A percentile compares a stretch with the other conserved stretches of the same genome.
These are phyloP conservation scores for Parnassius orleans DNA, from an alignment of 2,888 invertebrate genomes.

Conservation along the genomic window DNA sequence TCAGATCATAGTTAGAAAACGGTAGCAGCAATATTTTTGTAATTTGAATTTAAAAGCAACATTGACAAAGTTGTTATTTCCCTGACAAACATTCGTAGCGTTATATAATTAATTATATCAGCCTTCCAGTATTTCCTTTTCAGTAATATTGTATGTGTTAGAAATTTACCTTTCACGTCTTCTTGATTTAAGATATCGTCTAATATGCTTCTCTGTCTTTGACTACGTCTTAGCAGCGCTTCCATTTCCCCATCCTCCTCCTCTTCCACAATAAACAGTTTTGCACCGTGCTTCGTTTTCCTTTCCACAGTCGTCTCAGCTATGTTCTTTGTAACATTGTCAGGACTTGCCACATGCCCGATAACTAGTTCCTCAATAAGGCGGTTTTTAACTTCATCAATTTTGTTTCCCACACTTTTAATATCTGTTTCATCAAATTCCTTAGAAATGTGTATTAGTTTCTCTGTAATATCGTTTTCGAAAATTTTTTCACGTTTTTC, in stretches of 20 bases:
- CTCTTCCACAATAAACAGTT: constrained; percentile 65
- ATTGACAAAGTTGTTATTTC: constrained; percentile 46
- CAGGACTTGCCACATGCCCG: constrained; percentile 54
- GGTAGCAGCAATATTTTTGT: constrained; percentile 45
- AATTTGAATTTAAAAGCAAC: constrained; percentile 51
- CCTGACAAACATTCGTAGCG: constrained; percentile 63
- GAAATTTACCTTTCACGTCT: constrained; percentile 79
- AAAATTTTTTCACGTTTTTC: constrained; percentile 69
- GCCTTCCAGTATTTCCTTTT: constrained; percentile 55
- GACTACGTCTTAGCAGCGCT: constrained; percentile 83
- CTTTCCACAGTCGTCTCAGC: constrained; percentile 64
- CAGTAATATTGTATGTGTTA: constrained; percentile 56
- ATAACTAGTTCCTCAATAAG: constrained; percentile 71
- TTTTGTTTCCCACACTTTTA: constrained; percentile 53
- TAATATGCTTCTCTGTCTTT: constrained; percentile 85
- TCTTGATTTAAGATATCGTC: constrained; percentile 85
- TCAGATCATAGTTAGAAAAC: constrained; percentile 46
- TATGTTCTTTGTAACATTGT: constrained; percentile 66
- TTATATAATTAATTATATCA: constrained; percentile 57
- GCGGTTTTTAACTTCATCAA: constrained; percentile 66
- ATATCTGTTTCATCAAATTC: constrained; percentile 68
- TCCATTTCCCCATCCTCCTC: constrained; percentile 83
- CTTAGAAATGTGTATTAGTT: constrained; percentile 68
- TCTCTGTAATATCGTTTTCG: constrained; percentile 75
- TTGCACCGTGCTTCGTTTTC: constrained; percentile 53